A percentile compares a stretch with the other conserved stretches of the same genome.
phyloP scores from a whole-genome alignment of 2,888 invertebrate species.

The Thecocarcelia acutangulata region DNA sequence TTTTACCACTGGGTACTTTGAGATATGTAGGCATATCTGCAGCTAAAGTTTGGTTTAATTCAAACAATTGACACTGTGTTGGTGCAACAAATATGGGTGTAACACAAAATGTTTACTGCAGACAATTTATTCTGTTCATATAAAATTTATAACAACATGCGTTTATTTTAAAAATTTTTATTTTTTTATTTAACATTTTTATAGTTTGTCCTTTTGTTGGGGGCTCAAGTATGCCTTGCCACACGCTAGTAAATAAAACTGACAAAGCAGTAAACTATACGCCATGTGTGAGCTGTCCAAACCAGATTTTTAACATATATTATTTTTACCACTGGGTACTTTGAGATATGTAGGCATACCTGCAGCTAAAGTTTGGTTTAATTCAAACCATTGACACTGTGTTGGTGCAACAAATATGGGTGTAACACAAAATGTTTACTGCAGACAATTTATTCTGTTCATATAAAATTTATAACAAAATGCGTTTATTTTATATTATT shows the following conservation, averaged over 20 bases:
- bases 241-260: too few relatives aligned
- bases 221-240: constrained; percentile 26
- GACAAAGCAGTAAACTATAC: too few relatives aligned
- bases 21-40: neutral
- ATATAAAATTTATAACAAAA: constrained; percentile 48
- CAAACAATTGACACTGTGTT: constrained; percentile 7
- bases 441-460: constrained; percentile 63
- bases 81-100: constrained; percentile 54
- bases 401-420: constrained; percentile 50
- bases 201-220: constrained; percentile 28
- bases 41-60: neutral
- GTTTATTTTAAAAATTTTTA: too few relatives aligned
- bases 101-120: constrained; percentile 53
- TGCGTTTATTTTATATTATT: constrained; percentile 25
- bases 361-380: neutral
- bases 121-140: constrained; percentile 61
- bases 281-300: too few relatives aligned
- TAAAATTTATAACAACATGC: constrained; percentile 49
- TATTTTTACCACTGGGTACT: neutral
- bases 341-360: neutral
- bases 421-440: constrained; percentile 53
- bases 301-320: too few relatives aligned
- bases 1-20: neutral
- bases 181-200: neutral
- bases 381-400: constrained; percentile 1